These are phyloP conservation scores for Seriola quinqueradiata DNA, from an alignment of 2,113 vertebrate genomes.

Conservation along the genomic window DNA sequence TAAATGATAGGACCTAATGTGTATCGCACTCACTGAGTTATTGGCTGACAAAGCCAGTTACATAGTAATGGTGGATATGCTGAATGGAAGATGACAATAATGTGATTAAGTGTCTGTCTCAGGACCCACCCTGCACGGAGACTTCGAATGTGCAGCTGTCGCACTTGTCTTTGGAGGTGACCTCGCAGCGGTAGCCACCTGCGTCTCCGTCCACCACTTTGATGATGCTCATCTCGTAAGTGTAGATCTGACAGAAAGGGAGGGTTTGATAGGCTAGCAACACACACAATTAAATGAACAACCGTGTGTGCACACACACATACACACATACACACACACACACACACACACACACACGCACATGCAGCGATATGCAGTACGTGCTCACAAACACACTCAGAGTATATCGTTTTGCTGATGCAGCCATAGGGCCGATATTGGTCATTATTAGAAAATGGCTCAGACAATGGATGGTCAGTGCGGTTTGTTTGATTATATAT, in stretches of 20 bases:
- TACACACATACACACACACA: not conserved
- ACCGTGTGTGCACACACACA: not conserved
- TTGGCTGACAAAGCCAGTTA: slow-evolving; percentile 76
- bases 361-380: not conserved
- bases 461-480: no score
- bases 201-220: slow-evolving; percentile 88
- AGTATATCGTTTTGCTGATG: not conserved
- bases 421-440: not conserved
- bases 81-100: slow-evolving; percentile 75
- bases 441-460: no score
- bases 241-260: slow-evolving; percentile 85
- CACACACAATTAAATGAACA: slow-evolving; percentile 8
- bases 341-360: not conserved
- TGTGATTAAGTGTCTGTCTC: slow-evolving; percentile 63
- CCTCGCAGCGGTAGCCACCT: slow-evolving; percentile 91
- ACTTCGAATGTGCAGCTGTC: slow-evolving; percentile 90
- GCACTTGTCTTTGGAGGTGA: slow-evolving; percentile 89
- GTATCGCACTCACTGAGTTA: slow-evolving; percentile 63
- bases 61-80: slow-evolving; percentile 33
- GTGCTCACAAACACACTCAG: not conserved
- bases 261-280: slow-evolving; percentile 3
- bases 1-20: slow-evolving; percentile 73
- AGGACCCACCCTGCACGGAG: slow-evolving; percentile 86
- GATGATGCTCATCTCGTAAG: slow-evolving; percentile 87
- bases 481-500: no score